Evolutionary conservation across 2,888 invertebrate species (phyloP), one percentile per base, ranked within the genome.

Genomic region (Chrysolina haemoptera): DNA sequence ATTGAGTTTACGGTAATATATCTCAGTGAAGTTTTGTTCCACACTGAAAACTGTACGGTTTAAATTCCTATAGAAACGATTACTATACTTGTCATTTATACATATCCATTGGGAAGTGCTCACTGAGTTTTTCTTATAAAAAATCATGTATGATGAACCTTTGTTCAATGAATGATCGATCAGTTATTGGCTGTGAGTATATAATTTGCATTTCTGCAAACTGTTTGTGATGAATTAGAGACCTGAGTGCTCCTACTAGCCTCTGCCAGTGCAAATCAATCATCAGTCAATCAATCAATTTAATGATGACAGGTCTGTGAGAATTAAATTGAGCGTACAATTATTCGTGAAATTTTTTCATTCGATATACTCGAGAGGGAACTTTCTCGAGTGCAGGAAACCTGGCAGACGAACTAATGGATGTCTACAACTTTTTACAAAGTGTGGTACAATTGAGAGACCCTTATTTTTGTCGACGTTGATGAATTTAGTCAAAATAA

Each of bases 261-360:
- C 53, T 53, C 20, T 53, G 53, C 18, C 53, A 20, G 4, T 18
- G 20, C 20, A 53, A 53, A 53, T 53, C 53, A 53, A 18, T 20
- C 12, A 53, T 53, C 53, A 53, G 16, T n/a, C 48, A 48, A 20
- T 53, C 53, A 53, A 53, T 53, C 53, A 53, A 53, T 53, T 20
- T 12, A 53, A 53, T 53, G 20, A 53, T 1, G 53, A 18, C 14
- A 18, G 20, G 20, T 53, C 18, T 5, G 20, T 18, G 20, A 20
- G 11, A 20, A 53, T 11, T 53, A 4, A 20, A 53, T 53, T 20
- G 53, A 53, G 18, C 6, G 12, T 20, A 20, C 11, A 53, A n/a
- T 10, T 16, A 10, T 53, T 53, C 18, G 20, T 53, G 18, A 20
- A 53, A 53, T 18, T 18, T 20, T 20, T 5, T 20, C 53, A 53